Conservation (phyloP, 1,140 invertebrate species). For the Drosophila parabipectinata region DNA sequence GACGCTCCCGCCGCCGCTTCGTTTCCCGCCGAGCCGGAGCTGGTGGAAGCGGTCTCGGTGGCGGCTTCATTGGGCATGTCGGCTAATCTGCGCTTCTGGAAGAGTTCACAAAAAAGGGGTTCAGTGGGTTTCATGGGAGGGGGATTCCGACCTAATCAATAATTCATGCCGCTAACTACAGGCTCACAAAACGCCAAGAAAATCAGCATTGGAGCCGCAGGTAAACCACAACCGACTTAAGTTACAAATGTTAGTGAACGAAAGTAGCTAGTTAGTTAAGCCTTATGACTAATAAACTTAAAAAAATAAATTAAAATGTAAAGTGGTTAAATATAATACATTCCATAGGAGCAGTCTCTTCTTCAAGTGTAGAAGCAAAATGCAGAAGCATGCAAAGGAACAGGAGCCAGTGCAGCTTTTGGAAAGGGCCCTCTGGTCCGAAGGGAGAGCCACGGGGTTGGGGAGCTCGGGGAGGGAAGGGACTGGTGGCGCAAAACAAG, state of each 20-base stretch:
- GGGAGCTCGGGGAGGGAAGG: not conserved
- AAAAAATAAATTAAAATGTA: conserved; percentile 5
- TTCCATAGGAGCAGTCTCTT: not conserved
- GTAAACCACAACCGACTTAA: not conserved
- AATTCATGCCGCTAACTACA: conserved; percentile 74
- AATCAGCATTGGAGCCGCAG: conserved; percentile 2
- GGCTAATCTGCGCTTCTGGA: conserved; percentile 54
- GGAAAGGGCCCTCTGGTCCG: conserved; percentile 22
- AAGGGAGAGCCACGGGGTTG: not conserved
- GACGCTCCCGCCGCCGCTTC: conserved; percentile 5
- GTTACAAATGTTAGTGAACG: not conserved
- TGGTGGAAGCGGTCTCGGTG: conserved; percentile 18
- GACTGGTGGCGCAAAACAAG: conserved; percentile 37
- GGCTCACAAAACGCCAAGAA: conserved; percentile 56
- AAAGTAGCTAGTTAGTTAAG: not conserved
- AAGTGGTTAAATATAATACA: not conserved
- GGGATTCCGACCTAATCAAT: conserved; percentile 60
- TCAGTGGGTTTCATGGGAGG: conserved; percentile 16
- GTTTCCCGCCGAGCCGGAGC: conserved; percentile 7
- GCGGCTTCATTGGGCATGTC: conserved; percentile 66
- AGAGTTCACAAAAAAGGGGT: conserved; percentile 39
- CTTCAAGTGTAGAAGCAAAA: conserved; percentile 22
- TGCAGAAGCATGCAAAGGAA: conserved; percentile 50
- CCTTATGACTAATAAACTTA: not conserved
- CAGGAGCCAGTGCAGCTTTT: conserved; percentile 42